phyloP scores from a whole-genome alignment of 2,113 vertebrate genomes.

The Sphaerodactylus townsendi region DNA sequence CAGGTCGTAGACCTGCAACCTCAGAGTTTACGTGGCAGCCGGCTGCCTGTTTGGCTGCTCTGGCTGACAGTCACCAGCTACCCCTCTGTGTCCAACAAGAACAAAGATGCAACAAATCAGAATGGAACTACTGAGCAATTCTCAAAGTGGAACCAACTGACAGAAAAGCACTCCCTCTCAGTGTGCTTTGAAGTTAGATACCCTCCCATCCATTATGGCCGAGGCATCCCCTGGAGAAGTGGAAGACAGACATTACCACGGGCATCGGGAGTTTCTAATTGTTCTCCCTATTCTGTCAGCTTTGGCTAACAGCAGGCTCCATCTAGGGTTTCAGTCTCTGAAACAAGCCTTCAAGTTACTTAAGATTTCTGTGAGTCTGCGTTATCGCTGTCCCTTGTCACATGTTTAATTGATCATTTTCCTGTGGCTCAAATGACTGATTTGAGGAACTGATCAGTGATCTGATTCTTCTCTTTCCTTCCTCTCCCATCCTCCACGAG shows the following conservation, averaged over 20 bases:
- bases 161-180: neutral
- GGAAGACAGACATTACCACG: neutral
- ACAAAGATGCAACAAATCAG: no score
- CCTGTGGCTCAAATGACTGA: neutral
- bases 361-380: neutral
- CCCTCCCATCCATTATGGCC: neutral
- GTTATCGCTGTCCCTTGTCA: conserved; percentile 14
- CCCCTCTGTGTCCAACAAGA: neutral
- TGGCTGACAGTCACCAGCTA: neutral
- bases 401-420: conserved; percentile 16
- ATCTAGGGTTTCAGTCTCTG: neutral
- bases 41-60: no score
- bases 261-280: neutral
- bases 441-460: neutral
- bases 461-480: neutral
- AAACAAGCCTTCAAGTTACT: conserved; percentile 11
- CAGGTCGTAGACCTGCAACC: no score
- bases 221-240: neutral
- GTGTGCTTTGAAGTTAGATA: neutral
- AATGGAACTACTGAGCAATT: neutral
- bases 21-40: no score
- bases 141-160: neutral
- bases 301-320: neutral
- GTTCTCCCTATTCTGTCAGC: neutral
- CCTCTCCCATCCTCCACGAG: neutral